Conservation (phyloP, 1,140 invertebrate genomes). For the Cyclina sinensis region DNA sequence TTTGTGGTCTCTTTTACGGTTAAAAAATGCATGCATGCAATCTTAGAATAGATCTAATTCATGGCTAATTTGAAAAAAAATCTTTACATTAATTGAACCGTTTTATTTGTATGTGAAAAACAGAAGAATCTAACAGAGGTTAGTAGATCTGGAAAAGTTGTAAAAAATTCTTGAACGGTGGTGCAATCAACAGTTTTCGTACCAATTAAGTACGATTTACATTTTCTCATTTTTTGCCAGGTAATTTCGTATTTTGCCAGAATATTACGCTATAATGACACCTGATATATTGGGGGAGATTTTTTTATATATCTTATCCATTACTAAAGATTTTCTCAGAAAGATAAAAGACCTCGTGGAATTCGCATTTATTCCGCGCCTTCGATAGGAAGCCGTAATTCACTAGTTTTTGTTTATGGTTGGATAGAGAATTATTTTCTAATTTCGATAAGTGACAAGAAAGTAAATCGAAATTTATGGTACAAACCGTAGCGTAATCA, state of each 20-base stretch:
- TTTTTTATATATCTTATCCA: background rate
- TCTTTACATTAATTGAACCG: too few species aligned
- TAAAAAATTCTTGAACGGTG: background rate
- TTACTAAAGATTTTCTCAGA: too few species aligned
- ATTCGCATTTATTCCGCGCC: background rate
- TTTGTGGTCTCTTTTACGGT: too few species aligned
- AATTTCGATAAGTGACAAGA: too few species aligned
- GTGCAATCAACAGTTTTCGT: background rate
- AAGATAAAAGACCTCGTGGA: background rate
- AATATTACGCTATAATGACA: too few species aligned
- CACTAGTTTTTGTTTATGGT: background rate
- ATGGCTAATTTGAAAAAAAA: too few species aligned
- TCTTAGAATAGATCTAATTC: too few species aligned
- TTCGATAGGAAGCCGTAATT: background rate
- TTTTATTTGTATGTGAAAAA: too few species aligned
- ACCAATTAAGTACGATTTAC: slow-evolving; percentile 50
- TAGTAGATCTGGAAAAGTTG: background rate
- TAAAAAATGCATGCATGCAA: too few species aligned
- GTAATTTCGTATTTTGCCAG: slow-evolving; percentile 10
- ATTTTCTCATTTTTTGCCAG: background rate
- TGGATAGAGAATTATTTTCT: too few species aligned
- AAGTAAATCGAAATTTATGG: background rate
- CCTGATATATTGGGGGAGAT: slow-evolving; percentile 11
- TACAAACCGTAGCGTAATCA: too few species aligned
- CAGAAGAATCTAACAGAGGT: background rate